Conservation (phyloP, 1,140 invertebrate species). For the Bombus difficillimus region DNA sequence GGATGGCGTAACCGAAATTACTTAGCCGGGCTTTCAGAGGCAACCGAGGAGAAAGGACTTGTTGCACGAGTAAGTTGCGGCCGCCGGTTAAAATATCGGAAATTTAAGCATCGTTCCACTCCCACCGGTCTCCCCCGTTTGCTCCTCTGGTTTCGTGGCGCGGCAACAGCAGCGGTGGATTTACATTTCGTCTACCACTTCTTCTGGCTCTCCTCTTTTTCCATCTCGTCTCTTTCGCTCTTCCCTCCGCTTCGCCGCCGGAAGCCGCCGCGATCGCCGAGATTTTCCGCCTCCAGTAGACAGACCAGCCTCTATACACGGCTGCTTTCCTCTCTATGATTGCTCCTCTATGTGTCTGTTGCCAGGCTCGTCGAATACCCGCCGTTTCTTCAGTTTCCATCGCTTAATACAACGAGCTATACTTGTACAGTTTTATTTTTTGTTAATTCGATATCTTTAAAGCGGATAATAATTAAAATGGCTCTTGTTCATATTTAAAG, state of each 20-base stretch:
- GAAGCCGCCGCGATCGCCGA: conserved; percentile 54
- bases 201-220: conserved; percentile 42
- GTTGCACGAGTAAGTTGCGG: conserved; percentile 80
- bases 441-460: not conserved
- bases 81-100: conserved; percentile 80
- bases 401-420: not conserved
- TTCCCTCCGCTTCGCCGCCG: conserved; percentile 23
- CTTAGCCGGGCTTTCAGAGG: conserved; percentile 79
- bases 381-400: not conserved
- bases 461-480: not conserved
- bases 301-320: conserved; percentile 11
- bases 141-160: conserved; percentile 2
- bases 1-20: conserved; percentile 80
- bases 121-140: conserved; percentile 21
- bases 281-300: conserved; percentile 56
- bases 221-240: conserved; percentile 36
- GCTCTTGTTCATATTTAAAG: too few relatives aligned
- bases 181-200: conserved; percentile 69
- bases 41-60: conserved; percentile 82
- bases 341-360: conserved; percentile 6
- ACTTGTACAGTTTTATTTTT: not conserved
- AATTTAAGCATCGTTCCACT: conserved; percentile 72
- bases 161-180: conserved; percentile 51
- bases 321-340: not conserved
- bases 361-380: not conserved